Evolutionary conservation across 2,113 vertebrate genomes (phyloP).

Genomic region (Hystrix cristata): DNA sequence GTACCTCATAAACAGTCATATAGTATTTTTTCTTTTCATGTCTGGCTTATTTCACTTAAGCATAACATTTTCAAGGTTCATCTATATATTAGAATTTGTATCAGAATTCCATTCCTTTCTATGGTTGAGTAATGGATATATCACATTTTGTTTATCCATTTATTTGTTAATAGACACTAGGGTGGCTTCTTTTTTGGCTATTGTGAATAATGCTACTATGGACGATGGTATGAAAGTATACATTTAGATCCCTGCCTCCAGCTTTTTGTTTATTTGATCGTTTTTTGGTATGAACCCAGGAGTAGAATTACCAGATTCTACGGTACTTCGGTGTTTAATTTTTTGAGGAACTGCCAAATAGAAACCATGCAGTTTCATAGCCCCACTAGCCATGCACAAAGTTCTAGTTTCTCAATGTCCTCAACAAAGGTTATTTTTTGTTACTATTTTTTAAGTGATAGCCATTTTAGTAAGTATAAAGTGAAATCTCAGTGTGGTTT

Average conservation of each 20-base stretch:
- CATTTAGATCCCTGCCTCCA: neutral
- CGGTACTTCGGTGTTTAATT: neutral
- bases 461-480: neutral
- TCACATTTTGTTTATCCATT: neutral
- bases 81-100: neutral
- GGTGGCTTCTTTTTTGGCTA: neutral
- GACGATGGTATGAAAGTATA: neutral
- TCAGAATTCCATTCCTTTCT: slow-evolving; percentile 46
- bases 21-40: neutral
- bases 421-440: neutral
- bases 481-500: neutral
- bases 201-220: neutral
- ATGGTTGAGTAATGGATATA: neutral
- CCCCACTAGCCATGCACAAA: neutral
- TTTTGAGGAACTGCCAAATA: neutral
- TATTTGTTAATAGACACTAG: neutral
- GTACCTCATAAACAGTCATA: neutral
- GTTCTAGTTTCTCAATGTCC: neutral
- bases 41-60: slow-evolving; percentile 18
- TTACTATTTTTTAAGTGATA: neutral
- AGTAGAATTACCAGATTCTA: neutral
- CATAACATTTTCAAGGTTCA: neutral
- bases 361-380: neutral
- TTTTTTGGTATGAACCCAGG: neutral
- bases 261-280: neutral